Percentiles rank a stretch among this genome's conserved stretches.
Conservation (phyloP, 2,113 vertebrate species). For the Ctenodactylus gundi region DNA sequence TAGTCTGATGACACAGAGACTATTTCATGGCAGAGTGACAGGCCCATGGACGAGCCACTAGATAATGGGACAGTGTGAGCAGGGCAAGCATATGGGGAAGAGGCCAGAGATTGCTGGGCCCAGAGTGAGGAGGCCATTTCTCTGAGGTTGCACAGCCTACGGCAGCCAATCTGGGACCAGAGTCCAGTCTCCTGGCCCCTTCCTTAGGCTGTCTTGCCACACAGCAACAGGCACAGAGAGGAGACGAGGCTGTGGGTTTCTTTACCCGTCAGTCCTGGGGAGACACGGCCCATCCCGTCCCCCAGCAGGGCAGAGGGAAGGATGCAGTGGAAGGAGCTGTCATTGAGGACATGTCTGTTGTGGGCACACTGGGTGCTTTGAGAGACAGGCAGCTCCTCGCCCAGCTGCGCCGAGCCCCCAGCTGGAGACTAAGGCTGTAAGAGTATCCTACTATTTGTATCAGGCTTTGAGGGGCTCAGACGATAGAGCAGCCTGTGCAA, state of each 20-base stretch:
- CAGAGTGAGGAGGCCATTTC: neutral
- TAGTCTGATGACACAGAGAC: neutral
- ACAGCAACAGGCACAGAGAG: neutral
- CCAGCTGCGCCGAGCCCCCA: too few relatives aligned
- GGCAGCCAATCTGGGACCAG: neutral
- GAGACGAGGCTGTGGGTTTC: neutral
- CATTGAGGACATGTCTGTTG: neutral
- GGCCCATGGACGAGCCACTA: accelerated
- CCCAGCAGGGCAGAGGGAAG: too few relatives aligned
- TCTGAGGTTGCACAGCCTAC: neutral
- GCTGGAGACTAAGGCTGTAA: too few relatives aligned
- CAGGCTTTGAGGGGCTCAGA: neutral
- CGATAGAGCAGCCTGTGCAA: neutral
- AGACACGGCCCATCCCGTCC: neutral
- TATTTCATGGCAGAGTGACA: neutral
- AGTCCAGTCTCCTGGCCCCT: neutral
- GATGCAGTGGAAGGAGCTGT: neutral
- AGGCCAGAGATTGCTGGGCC: accelerated
- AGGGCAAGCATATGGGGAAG: accelerated
- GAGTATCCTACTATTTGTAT: neutral
- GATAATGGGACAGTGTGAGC: neutral
- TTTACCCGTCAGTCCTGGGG: neutral
- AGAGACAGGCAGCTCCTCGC: too few relatives aligned
- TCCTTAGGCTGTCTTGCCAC: accelerated
- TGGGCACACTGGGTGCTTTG: too few relatives aligned